Conservation (phyloP, 2,888 invertebrate species). For the Drosophila eohydei region DNA sequence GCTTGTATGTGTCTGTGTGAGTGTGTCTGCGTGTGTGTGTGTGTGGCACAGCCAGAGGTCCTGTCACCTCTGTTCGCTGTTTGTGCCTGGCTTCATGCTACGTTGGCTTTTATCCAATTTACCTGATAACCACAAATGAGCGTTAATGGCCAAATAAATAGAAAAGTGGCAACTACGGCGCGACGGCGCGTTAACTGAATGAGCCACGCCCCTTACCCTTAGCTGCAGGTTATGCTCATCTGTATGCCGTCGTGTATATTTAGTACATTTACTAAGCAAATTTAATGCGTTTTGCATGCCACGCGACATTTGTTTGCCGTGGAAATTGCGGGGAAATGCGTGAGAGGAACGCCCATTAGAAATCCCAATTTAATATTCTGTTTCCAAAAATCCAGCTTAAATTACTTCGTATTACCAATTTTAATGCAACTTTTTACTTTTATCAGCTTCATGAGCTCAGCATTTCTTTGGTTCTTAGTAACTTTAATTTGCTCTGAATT, state of each 20-base stretch:
- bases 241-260: constrained; percentile 49
- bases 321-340: constrained; percentile 20
- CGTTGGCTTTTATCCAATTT: constrained; percentile 81
- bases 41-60: constrained; percentile 14
- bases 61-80: constrained; percentile 16
- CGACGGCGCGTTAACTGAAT: constrained; percentile 70
- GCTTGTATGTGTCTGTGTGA: neutral
- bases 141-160: constrained; percentile 80
- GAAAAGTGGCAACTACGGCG: constrained; percentile 78
- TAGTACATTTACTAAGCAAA: constrained; percentile 71
- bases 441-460: neutral
- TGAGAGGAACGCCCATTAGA: constrained; percentile 26
- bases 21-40: neutral
- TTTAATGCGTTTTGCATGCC: constrained; percentile 57
- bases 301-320: constrained; percentile 32
- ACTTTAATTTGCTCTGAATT: too few species aligned
- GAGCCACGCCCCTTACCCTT: constrained; percentile 8
- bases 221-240: constrained; percentile 21
- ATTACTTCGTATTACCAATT: neutral
- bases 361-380: constrained; percentile 28
- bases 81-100: constrained; percentile 68
- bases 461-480: neutral
- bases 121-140: constrained; percentile 80
- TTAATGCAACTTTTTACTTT: neutral
- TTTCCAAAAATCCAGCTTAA: constrained; percentile 13